Base-by-base conservation (phyloP, 2,113 vertebrate species). In the Sebastes schlegelii region DNA sequence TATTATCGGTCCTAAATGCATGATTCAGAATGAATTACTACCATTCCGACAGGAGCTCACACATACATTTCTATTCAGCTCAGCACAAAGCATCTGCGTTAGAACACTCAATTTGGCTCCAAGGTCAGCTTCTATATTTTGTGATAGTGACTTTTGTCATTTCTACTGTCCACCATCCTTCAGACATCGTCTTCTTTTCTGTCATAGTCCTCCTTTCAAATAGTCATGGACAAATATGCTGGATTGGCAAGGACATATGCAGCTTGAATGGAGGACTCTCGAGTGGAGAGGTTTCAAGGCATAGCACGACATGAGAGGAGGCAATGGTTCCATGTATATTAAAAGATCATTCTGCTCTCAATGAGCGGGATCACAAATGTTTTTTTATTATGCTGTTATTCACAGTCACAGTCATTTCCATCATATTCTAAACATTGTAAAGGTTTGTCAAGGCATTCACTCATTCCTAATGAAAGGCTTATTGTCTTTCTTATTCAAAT, bases 51-150 rank as follows among this genome's bases (percentile, higher is more conserved):
- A 11, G 48, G 1, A 58, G 34, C 26, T 23, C 23, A 49, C 34
- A 63, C 49, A 26, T 58, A 23, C 1, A 58, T 63, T 49, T 75
- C 10, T 68, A 1, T 74, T 80, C 76, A 75, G 51, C 52, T 76
- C 40, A 51, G 5, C 58, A 17, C 12, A 71, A 67, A 63, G 43
- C 51, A 55, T 74, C n/a, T 69, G 54, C 80, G 52, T 62, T 62
- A 71, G 43, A 77, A 51, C 26, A 48, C 11, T 76, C 10, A 6
- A 46, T 79, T 79, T 78, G 23, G 12, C 52, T 71, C 57, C 69
- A 85, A 82, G 86, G 84, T 86, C 74, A 79, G 6, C 26, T 60
- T 85, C 82, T 66, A 63, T 51, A 43, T 51, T 79, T 62, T 6
- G 9, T 11, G 23, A 51, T 40, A 23, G 72, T 72, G 63, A 78